phyloP scores from a whole-genome alignment of 2,888 invertebrate genomes.

The Eupithecia subumbrata region DNA sequence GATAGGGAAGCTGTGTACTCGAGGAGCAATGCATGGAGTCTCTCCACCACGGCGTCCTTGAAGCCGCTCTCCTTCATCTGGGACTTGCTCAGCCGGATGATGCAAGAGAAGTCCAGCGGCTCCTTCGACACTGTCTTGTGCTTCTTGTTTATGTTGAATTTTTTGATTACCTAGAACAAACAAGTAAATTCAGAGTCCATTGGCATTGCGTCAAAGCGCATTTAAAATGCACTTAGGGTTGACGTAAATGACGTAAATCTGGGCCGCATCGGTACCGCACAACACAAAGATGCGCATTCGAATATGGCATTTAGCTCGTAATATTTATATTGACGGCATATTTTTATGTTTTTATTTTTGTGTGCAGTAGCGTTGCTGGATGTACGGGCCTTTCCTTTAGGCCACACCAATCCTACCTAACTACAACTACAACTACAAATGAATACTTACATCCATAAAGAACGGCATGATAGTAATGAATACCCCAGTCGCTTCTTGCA shows the following conservation, averaged over 20 bases:
- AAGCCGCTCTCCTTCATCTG: slow-evolving; percentile 95
- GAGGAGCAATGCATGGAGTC: slow-evolving; percentile 88
- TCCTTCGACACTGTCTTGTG: slow-evolving; percentile 94
- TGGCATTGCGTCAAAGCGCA: not conserved
- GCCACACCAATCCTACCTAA: not conserved
- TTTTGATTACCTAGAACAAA: slow-evolving; percentile 86
- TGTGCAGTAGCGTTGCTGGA: not conserved
- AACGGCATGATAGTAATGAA: slow-evolving; percentile 95
- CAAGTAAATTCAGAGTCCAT: not conserved
- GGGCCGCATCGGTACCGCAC: no score
- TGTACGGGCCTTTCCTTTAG: no score
- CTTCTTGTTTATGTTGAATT: slow-evolving; percentile 93
- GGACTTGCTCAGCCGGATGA: slow-evolving; percentile 93
- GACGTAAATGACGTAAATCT: no score
- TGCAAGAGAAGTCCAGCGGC: slow-evolving; percentile 92
- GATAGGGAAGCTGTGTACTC: slow-evolving; percentile 90
- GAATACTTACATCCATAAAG: slow-evolving; percentile 87
- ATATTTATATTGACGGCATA: not conserved
- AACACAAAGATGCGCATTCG: no score
- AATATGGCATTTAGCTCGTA: no score
- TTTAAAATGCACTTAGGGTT: no score
- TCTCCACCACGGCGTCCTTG: slow-evolving; percentile 93
- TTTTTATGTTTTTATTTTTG: not conserved
- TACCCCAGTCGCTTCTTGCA: slow-evolving; percentile 89
- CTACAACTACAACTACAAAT: not conserved